Evolutionary conservation across 2,113 vertebrate genomes (phyloP), one percentile per base, ranked within the genome.

Genomic region (Cottus gobio): DNA sequence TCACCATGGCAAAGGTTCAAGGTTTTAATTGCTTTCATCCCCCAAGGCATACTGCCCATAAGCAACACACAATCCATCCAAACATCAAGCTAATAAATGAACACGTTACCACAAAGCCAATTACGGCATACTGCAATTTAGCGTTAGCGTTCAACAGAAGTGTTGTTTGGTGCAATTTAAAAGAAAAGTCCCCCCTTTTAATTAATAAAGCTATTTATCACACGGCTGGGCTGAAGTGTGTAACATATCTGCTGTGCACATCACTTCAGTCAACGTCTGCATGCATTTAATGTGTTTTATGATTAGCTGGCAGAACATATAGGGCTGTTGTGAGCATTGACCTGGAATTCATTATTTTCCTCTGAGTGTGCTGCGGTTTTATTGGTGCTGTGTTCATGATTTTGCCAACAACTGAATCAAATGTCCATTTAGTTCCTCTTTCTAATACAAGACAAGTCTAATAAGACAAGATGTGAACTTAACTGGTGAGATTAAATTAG

Each of bases 11-110:
- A 75, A 70, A 77, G 66, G 84, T 86, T 92, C 85, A 90, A 81
- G 42, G 87, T 88, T 89, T 89, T 88, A 93, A 93, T 93, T 92
- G 86, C 84, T 80, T 83, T 84, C 84, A 84, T 80, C 71, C 87
- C 4, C 85, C 28, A 16, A 80, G 78, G 87, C 69, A 64, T 18
- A 39, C 72, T 42, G 73, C 80, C 80, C 81, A 73, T 66, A 72
- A 72, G 71, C 71, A 81, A 81, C 79, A 54, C 50, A 39, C 79
- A 78, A 82, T 83, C 81, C 73, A 80, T 71, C 60, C 71, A 71
- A 86, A 87, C 84, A 82, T 79, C 70, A 79, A 73, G 61, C 67
- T 63, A 85, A 87, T 72, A 77, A 84, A 87, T 60, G 64, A 75
- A 37, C 72, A 62, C 3, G 37, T 77, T 46, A 73, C 37, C 31